Conservation (phyloP, 2,113 vertebrate genomes). For the Ailuropoda melanoleuca region DNA sequence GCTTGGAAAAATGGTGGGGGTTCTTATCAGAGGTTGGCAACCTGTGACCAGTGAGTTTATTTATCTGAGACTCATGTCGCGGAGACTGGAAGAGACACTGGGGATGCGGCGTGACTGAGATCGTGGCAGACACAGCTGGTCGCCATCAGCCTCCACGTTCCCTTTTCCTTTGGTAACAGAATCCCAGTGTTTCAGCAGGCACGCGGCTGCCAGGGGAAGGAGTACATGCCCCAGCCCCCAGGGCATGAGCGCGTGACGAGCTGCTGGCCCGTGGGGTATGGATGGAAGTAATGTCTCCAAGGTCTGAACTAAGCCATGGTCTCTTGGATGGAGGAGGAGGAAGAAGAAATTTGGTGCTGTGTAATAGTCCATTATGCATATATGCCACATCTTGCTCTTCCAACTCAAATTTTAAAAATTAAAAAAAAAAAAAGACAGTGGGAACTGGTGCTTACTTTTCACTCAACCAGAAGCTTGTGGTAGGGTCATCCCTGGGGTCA, state of each 20-base stretch:
- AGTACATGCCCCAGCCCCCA: background rate
- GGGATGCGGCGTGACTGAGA: background rate
- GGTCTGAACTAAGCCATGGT: background rate
- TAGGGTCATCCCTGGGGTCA: background rate
- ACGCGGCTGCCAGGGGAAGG: background rate
- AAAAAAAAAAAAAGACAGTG: background rate
- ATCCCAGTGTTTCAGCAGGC: background rate
- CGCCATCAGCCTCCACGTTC: background rate
- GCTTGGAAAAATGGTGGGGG: background rate
- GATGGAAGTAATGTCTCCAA: rapidly evolving
- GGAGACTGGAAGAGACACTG: rapidly evolving
- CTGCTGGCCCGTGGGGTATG: background rate
- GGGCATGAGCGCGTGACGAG: background rate
- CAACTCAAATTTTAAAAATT: background rate
- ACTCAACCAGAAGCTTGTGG: background rate
- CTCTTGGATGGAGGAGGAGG: background rate
- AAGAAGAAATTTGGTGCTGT: background rate
- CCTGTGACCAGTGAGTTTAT: background rate
- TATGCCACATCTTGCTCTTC: background rate
- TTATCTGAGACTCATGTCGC: background rate
- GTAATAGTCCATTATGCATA: background rate
- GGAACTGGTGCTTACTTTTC: background rate
- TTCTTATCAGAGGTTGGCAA: background rate
- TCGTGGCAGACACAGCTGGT: background rate
- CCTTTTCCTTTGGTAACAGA: background rate